Evolutionary conservation across 2,113 vertebrate genomes (phyloP), one percentile per base, ranked within the genome.

Genomic region (Corythaixoides concolor): DNA sequence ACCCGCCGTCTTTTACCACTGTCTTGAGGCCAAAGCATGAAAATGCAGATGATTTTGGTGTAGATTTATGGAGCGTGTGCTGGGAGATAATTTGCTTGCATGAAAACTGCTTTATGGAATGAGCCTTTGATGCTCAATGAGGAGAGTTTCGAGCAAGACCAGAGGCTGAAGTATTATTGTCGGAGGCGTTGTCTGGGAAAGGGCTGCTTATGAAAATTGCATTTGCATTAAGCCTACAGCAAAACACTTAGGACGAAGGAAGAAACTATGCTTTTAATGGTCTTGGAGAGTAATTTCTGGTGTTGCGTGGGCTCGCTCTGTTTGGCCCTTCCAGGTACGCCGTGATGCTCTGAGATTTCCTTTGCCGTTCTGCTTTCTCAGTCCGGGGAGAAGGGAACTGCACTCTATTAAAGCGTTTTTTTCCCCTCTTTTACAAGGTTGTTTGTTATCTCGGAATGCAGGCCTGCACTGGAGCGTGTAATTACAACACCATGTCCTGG

Each of bases 401-500:
- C 95, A 96, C 88, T 98, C 85, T 96, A 97, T 98, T 98, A 98
- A 98, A 98, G 96, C 80, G 80, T 78, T 81, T 90, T 63, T 62
- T 24, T 4, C 0, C 2, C 55, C 94, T 95, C 95, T 98, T 98
- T 97, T 97, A 98, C 98, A 98, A 97, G 97, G 85, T 97, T 97
- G 96, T 94, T 98, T 98, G 95, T 97, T 96, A 97, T 98, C 97
- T 97, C 68, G 96, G 97, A 97, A 98, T 98, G 98, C 96, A 96
- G 90, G 96, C 95, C 91, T 96, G 98, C 97, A 90, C 97, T 93
- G 95, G 95, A 98, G 98, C 98, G 97, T 99, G 98, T 99, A 98
- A 99, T 99, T 97, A 97, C 98, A 98, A 98, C 98, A 98, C 98
- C 98, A 98, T 98, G 98, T 98, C 98, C 97, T 97, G 97, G 86